Evolutionary conservation across 92 coral and sea anemone genomes (phyloP), one percentile per base, ranked within the genome.

Genomic region (Porites rus): DNA sequence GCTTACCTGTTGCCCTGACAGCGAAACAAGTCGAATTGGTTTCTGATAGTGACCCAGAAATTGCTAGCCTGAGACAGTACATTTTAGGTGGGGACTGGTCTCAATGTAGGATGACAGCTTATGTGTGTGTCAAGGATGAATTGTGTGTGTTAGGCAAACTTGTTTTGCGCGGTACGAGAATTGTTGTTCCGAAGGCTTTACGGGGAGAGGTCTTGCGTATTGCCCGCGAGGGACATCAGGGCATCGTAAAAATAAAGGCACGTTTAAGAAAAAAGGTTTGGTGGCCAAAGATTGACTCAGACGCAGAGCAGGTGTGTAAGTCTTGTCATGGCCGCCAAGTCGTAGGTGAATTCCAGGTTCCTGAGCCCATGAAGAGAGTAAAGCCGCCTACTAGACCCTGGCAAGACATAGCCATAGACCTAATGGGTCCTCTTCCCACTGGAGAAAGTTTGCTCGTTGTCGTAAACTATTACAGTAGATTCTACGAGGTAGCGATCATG

Each of bases 231-330:
- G 93, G 87, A 51, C 93, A 85, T 38, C 87, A 85, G 24, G 93
- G 93, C 20, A 85, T 85, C 38, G 84, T 81, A 7, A 86, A 81
- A 72, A 92, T 76, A 65, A 92, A 78, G 85, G 80, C 78, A 38
- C 19, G 74, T 31, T 31, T 53, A 53, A 53, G 74, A 52, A 69
- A 24, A 92, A 92, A 54, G 95, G 86, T n/a, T 22, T 92, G 93
- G 91, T 89, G 91, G 91, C 93, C 95, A 67, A 77, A 77, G 74
- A 83, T 88, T 16, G 83, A 90, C 56, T 65, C 73, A 46, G 92
- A 88, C 52, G 87, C 90, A 66, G 93, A 92, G 74, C 78, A 54
- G 74, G 58, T 81, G 46, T 87, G 94, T 84, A 87, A 83, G 84
- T 66, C 85, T 7, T 91, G 93, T 73, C 88, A 73, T 58, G 92